phyloP scores from a whole-genome alignment of 2,888 invertebrate genomes.

The Strigamia transsilvanica region DNA sequence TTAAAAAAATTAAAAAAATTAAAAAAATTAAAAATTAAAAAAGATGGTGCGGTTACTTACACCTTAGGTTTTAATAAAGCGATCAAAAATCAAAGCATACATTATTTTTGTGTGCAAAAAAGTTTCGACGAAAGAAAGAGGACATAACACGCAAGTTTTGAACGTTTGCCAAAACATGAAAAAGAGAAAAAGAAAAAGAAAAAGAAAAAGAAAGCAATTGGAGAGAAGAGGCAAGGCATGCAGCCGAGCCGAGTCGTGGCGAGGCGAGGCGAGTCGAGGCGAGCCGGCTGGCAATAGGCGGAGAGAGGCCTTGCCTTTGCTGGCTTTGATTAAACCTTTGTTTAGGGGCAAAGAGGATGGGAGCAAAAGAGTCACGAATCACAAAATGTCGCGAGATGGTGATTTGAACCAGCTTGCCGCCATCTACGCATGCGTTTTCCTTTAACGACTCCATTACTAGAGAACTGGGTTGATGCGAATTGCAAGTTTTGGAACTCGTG shows the following conservation, averaged over 20 bases:
- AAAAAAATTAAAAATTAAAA: background rate
- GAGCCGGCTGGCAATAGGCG: too few species aligned
- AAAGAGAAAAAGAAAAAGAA: conserved; percentile 4
- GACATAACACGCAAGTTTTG: background rate
- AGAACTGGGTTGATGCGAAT: conserved; percentile 17
- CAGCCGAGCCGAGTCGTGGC: too few species aligned
- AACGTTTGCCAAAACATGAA: conserved; percentile 22
- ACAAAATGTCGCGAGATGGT: conserved; percentile 28
- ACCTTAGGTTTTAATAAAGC: too few species aligned
- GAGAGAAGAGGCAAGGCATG: background rate
- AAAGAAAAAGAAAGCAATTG: conserved; percentile 32
- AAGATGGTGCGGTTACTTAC: background rate
- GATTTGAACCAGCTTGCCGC: conserved; percentile 43
- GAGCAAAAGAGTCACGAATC: conserved; percentile 40
- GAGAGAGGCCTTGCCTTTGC: conserved; percentile 11
- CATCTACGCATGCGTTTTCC: conserved; percentile 4
- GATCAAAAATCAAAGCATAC: too few species aligned
- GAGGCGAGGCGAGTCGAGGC: too few species aligned
- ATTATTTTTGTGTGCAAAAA: too few species aligned
- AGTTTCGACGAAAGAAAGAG: background rate
- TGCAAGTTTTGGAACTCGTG: conserved; percentile 2
- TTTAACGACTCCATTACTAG: conserved; percentile 34
- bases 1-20: background rate
- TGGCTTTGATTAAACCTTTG: conserved; percentile 49
- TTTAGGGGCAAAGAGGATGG: conserved; percentile 37